Base-by-base conservation (phyloP, 1,140 invertebrate genomes). In the Tachypleus tridentatus region DNA sequence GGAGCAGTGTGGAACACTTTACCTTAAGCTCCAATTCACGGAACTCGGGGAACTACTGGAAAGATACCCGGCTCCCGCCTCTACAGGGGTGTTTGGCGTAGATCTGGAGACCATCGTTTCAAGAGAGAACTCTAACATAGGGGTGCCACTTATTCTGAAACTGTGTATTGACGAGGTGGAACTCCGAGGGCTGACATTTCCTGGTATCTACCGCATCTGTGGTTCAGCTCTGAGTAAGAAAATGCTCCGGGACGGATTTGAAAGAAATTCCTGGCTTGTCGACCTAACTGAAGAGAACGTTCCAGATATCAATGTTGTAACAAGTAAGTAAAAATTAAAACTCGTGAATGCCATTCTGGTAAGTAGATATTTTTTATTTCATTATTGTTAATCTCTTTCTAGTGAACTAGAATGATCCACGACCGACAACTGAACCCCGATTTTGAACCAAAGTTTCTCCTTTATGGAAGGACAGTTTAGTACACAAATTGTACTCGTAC, bases 241-340 rank as follows among this genome's bases (percentile, higher is more conserved):
- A 60, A 88, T 94, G 72, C 80, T 99, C 4, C 82, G 93, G 68
- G 93, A 97, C 74, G 91, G 91, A 48, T 96, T 99, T 74, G 93
- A 97, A 77, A 82, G 87, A 57, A 95, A 96, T 75, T 87, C 92
- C 9, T 82, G 88, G 62, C 87, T 86, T 3, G 93, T 97, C 49
- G 95, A 98, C 79, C 80, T 98, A 61, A 90, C 90, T 48, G 89
- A 93, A 4, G 93, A 97, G 75, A 94, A 94, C 77, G 95, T 99
- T 67, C 95, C 96, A 53, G 97, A 99, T 75, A 95, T 96, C 71
- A 97, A 97, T 77, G 93, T 97, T 64, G 94, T 97, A 66, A 96
- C 93, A 70, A 93, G 93, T 81, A 76, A 74, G 70, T 75, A 50
- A 29, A 29, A 29, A 2, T 29, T 29, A 29, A 29, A 29, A 29